Base-by-base conservation (phyloP, 2,888 invertebrate genomes). In the Cerastis rubricosa region DNA sequence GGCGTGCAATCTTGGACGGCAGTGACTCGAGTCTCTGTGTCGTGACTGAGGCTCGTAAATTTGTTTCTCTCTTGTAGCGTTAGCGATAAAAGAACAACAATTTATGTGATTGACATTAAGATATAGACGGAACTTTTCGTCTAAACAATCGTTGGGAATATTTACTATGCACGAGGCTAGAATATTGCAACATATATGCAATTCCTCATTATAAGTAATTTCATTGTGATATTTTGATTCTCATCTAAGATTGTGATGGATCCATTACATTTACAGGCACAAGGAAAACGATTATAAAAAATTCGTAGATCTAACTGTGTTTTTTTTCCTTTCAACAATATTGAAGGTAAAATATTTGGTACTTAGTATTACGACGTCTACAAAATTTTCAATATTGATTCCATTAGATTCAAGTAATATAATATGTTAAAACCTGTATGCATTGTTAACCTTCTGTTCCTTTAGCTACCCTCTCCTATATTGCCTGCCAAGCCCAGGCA, bases 1-100 rank as follows among this genome's bases (percentile, higher is more conserved):
- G 17, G 1, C 64, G 22, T 71, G 67, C 82, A 82, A 76, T 85
- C 61, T 80, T 17, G 1, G n/a, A 76, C 45, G 81, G 64, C 81
- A 85, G 25, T 61, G 47, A 68, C 49, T 71, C 51, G 19, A 59
- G 29, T 57, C 17, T 54, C 17, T 54, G 17, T 75, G 59, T 71
- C 82, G 82, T 82, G 82, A 85, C 71, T 71, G 14, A n/a, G n/a
- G n/a, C 40, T 14, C 68, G 45, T 85, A 85, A 82, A 76, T 43
- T 57, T 29, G 22, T 11, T 57, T 59, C 78, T 45, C 59, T 75
- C 76, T 64, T 45, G 54, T 65, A 68, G 43, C 59, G 57, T 73
- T 73, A 22, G 68, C 77, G 64, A 83, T 78, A 78, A 74, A 83
- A 72, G 57, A 54, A 74, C 73, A 72, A 71, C 17, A 71, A 81